These are phyloP conservation scores for Sturnus vulgaris DNA, from an alignment of 2,113 vertebrate genomes.

Conservation along the genomic window DNA sequence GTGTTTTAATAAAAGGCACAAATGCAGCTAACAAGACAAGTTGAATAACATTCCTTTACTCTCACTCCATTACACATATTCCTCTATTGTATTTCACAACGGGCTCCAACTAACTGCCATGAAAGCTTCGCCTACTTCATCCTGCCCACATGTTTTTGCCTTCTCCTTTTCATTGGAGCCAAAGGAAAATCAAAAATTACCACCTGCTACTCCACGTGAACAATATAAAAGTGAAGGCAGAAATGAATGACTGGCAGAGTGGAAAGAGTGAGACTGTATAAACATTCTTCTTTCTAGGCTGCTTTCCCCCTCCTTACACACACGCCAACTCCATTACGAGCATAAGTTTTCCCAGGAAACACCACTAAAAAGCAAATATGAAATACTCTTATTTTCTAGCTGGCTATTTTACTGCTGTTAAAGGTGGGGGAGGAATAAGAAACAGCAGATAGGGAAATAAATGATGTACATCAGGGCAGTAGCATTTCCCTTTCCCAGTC, in stretches of 20 bases:
- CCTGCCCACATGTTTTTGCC: neutral
- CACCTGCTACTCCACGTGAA: neutral
- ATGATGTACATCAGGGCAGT: neutral
- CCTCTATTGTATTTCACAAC: neutral
- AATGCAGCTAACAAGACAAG: neutral
- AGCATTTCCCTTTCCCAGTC: neutral
- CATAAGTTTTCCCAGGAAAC: neutral
- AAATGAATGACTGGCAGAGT: neutral
- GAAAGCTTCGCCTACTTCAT: neutral
- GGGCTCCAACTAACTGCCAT: neutral
- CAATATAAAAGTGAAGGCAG: neutral
- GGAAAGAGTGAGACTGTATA: neutral
- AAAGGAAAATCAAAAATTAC: neutral
- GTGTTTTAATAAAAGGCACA: neutral
- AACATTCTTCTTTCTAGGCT: neutral
- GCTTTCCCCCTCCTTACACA: neutral
- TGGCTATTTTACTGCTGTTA: neutral
- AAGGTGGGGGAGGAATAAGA: neutral
- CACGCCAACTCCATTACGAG: fast-evolving
- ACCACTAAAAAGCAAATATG: neutral
- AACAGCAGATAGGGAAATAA: neutral
- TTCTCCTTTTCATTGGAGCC: neutral
- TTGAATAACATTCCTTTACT: neutral
- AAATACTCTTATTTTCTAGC: neutral
- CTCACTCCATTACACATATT: neutral